phyloP scores from a whole-genome alignment of 64 coral and sea anemone species.

The Montipora capricornis region DNA sequence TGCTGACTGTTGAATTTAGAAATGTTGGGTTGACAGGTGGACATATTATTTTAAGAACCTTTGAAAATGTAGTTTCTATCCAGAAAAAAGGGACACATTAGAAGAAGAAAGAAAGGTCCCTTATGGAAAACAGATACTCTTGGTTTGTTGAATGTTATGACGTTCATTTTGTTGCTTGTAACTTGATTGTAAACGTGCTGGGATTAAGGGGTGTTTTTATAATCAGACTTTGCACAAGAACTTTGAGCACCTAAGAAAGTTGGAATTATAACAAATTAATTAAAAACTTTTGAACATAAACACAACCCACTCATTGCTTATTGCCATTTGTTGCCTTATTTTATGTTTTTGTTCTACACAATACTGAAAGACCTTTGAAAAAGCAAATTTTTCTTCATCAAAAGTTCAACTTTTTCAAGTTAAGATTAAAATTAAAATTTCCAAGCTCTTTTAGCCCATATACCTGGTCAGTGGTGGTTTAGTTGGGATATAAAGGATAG shows the following conservation, averaged over 20 bases:
- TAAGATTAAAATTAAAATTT: constrained; percentile 23
- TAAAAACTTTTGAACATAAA: too few species aligned
- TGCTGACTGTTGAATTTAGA: constrained; percentile 7
- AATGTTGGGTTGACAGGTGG: constrained; percentile 29
- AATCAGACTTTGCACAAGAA: too few species aligned
- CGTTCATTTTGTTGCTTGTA: constrained; percentile 13
- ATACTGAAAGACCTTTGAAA: too few species aligned
- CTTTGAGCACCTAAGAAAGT: too few species aligned
- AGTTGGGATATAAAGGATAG: constrained; percentile 24
- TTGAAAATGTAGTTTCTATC: constrained; percentile 11
- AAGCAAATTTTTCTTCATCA: constrained; percentile 25
- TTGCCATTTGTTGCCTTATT: too few species aligned
- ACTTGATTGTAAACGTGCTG: constrained; percentile 24
- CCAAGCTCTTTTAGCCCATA: constrained; percentile 8
- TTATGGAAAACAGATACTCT: constrained; percentile 24
- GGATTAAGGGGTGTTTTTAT: background rate
- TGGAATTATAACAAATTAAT: too few species aligned
- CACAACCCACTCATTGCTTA: too few species aligned
- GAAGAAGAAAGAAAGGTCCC: constrained; percentile 29
- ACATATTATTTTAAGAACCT: constrained; percentile 24
- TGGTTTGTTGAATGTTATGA: constrained; percentile 31
- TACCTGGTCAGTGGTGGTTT: constrained; percentile 28
- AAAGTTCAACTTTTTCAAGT: constrained; percentile 23
- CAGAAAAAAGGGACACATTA: constrained; percentile 24
- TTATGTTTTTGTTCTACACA: too few species aligned